Percentiles rank a stretch among this genome's conserved stretches.
phyloP scores from a whole-genome alignment of 2,113 vertebrate genomes.

The Trogon surrucura region DNA sequence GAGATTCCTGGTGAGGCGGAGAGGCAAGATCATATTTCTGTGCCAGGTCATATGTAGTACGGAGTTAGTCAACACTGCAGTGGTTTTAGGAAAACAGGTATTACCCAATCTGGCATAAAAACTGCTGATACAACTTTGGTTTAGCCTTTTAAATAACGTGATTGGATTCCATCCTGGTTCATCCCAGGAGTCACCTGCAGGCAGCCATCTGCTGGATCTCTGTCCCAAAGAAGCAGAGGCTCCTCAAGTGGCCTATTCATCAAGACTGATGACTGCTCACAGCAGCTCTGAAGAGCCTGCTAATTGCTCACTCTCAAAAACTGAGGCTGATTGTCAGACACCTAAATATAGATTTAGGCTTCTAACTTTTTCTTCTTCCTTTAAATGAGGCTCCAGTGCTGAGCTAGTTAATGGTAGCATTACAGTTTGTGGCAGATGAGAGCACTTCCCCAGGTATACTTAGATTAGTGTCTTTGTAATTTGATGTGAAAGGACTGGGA shows the following conservation, averaged over 20 bases:
- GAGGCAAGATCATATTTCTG: background rate
- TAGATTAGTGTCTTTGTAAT: constrained; percentile 52
- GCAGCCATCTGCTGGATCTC: background rate
- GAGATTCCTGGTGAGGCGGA: background rate
- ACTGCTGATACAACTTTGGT: background rate
- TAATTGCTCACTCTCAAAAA: constrained; percentile 54
- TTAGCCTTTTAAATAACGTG: background rate
- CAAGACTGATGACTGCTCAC: background rate
- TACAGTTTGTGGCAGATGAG: constrained; percentile 33
- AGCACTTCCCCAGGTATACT: background rate
- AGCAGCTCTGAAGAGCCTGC: constrained; percentile 13
- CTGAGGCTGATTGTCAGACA: constrained; percentile 22
- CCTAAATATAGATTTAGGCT: constrained; percentile 48
- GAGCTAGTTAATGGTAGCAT: constrained; percentile 34
- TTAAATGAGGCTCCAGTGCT: background rate
- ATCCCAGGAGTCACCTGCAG: background rate
- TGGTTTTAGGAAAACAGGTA: background rate
- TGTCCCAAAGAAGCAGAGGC: background rate
- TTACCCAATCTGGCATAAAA: background rate
- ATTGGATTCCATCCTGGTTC: background rate
- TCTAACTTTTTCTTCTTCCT: background rate
- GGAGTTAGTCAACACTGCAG: background rate
- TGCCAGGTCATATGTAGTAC: background rate
- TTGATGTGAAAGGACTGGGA: constrained; percentile 43
- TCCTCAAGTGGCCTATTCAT: constrained; percentile 47